phyloP scores from a whole-genome alignment of 1,140 invertebrate species.

The Nasonia giraulti region DNA sequence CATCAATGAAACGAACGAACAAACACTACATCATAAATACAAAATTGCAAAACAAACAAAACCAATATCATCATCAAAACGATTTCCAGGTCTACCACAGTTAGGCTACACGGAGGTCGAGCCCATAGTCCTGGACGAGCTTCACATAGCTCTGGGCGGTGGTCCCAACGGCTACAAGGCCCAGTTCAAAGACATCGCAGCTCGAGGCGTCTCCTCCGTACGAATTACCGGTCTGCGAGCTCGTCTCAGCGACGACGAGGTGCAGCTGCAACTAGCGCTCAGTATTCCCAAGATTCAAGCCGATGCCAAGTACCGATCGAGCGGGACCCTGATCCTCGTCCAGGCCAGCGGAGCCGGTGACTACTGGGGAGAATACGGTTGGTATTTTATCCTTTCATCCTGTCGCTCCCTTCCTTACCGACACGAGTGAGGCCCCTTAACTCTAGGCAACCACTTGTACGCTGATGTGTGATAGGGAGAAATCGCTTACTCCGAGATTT shows the following conservation, averaged over 20 bases:
- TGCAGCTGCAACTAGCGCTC: slow-evolving; percentile 86
- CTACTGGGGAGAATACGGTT: slow-evolving; percentile 91
- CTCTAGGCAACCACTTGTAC: neutral
- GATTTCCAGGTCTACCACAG: slow-evolving; percentile 64
- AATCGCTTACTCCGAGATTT: neutral
- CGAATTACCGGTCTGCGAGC: slow-evolving; percentile 83
- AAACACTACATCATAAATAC: no score
- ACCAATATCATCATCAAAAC: no score
- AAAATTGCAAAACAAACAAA: no score
- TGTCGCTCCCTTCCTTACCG: neutral
- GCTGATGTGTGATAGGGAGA: neutral
- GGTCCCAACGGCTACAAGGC: slow-evolving; percentile 87
- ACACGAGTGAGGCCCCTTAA: neutral
- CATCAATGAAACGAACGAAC: no score
- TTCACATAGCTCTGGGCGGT: slow-evolving; percentile 84
- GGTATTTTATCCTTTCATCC: slow-evolving; percentile 49
- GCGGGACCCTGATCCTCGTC: slow-evolving; percentile 84
- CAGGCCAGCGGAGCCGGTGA: slow-evolving; percentile 87
- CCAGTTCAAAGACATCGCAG: slow-evolving; percentile 84
- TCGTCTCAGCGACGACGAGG: slow-evolving; percentile 75
- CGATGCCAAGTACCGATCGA: slow-evolving; percentile 84
- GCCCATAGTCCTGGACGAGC: slow-evolving; percentile 85
- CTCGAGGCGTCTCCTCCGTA: slow-evolving; percentile 85
- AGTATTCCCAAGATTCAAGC: slow-evolving; percentile 85
- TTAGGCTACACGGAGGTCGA: slow-evolving; percentile 77